Base-by-base conservation (phyloP, 1,140 invertebrate species). In the Leptestheria dahalacensis region DNA sequence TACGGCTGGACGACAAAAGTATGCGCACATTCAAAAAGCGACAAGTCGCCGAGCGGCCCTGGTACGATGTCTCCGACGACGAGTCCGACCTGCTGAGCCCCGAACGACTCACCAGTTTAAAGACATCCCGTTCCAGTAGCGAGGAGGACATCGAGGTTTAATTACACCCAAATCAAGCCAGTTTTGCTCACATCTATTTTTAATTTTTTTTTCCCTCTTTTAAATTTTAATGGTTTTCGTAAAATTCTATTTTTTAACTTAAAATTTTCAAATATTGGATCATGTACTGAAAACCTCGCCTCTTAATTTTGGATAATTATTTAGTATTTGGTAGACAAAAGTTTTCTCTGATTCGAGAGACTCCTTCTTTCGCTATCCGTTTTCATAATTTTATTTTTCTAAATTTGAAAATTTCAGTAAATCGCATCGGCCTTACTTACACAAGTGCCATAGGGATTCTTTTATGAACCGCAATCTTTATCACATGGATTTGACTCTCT, bases 51-150 rank as follows among this genome's bases (percentile, higher is more conserved):
- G 66, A 66, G 29, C 60, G 63, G 3, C 66, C 66, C 10, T 66
- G 66, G 66, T 66, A 66, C 55, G 66, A 66, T 23, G 47, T 66
- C 20, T 65, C 63, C n/a, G 66, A 66, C 57, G 65, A 66, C 28
- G 66, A 66, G 25, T 64, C 61, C 1, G 65, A 66, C 49, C 48
- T 66, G 52, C 49, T 66, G 20, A 53, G 57, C 9, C 64, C 65
- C 18, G 65, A 64, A 41, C 58, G 65, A 24, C 57, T 66, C 47
- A 62, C 64, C n/a, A 50, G 29, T 15, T 29, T 63, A 24, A 46
- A n/a, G 29, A 53, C 60, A n/a, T 53, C 54, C 15, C 28, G 29
- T 2, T 63, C 62, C 11, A 62, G 60, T 51, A 60, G 57, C 52
- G 59, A 61, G 18, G 61, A 62, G 29, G 61, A 60, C 23, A 25